phyloP scores from a whole-genome alignment of 2,797 vertebrate genomes.

The Mus minutoides region DNA sequence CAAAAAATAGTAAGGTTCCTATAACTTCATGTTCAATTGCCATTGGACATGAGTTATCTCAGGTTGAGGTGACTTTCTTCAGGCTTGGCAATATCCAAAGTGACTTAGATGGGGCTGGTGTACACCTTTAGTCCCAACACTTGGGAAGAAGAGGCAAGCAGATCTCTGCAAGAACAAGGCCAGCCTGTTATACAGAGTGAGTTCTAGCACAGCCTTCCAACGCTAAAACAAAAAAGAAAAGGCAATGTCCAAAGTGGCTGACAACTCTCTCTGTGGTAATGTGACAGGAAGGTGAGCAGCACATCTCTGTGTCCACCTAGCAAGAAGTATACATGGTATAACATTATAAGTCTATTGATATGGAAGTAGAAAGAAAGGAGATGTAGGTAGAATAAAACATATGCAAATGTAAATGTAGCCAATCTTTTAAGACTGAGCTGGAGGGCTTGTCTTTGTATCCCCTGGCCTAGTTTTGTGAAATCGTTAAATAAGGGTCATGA shows the following conservation, averaged over 20 bases:
- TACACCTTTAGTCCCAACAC: background rate
- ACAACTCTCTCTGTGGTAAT: background rate
- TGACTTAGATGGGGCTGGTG: background rate
- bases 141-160: background rate
- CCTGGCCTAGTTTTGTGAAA: background rate
- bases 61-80: background rate
- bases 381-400: background rate
- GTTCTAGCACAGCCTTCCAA: background rate
- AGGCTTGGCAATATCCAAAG: background rate
- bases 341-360: background rate
- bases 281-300: background rate
- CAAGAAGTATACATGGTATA: background rate
- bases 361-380: background rate
- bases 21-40: background rate
- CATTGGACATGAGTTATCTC: accelerated
- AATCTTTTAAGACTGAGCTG: background rate
- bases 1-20: background rate
- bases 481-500: slow-evolving; percentile 22
- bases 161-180: background rate
- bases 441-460: background rate
- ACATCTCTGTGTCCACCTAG: background rate
- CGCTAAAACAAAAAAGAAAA: background rate
- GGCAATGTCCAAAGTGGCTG: background rate
- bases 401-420: background rate
- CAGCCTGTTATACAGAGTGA: background rate